Evolutionary conservation across 2,113 vertebrate species (phyloP).

Genomic region (Xiphorhynchus elegans): DNA sequence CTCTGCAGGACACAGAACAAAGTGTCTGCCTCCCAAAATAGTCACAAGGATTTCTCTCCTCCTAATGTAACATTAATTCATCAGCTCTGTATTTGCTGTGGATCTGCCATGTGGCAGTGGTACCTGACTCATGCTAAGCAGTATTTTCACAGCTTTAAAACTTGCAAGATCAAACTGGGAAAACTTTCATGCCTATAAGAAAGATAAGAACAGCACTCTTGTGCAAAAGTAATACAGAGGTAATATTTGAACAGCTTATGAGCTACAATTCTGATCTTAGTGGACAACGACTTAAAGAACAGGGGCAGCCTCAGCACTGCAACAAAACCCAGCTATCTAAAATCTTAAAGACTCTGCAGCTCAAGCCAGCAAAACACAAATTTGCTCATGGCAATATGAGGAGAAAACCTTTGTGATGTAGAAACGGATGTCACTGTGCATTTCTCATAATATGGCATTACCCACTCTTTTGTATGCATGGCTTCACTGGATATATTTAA

Average conservation of each 20-base stretch:
- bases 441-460: slow-evolving; percentile 31
- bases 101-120: neutral
- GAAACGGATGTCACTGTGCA: slow-evolving; percentile 42
- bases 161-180: neutral
- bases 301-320: neutral
- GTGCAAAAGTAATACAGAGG: neutral
- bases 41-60: neutral
- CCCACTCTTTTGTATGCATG: neutral
- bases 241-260: neutral
- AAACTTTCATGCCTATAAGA: neutral
- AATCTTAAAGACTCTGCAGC: neutral
- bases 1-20: neutral
- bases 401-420: slow-evolving; percentile 2
- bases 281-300: neutral
- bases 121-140: neutral
- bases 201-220: neutral
- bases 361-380: slow-evolving; percentile 4
- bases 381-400: neutral
- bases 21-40: neutral
- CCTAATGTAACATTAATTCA: neutral
- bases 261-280: neutral
- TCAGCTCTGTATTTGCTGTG: neutral
- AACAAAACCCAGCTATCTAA: neutral
- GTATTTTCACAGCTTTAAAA: neutral
- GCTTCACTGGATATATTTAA: slow-evolving; percentile 12